Evolutionary conservation across 1,140 invertebrate genomes (phyloP).

Genomic region (Aphaenogaster ashmeadi): DNA sequence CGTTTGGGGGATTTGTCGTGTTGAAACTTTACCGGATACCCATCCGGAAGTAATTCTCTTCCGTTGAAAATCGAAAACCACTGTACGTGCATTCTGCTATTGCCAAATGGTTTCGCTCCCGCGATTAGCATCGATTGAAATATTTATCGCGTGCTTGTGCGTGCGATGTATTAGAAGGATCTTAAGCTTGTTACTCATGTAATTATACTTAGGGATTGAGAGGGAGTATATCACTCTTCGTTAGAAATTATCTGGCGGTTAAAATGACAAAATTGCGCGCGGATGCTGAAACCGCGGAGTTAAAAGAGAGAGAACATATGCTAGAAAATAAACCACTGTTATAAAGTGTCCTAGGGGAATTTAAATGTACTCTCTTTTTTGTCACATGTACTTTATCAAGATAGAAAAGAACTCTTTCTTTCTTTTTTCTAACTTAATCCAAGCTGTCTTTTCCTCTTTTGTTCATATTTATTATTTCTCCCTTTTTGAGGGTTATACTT

Average conservation of each 20-base stretch:
- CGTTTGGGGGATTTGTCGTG: conserved; percentile 28
- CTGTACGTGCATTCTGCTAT: neutral
- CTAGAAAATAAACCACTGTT: conserved; percentile 2
- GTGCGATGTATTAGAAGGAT: neutral
- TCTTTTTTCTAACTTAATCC: neutral
- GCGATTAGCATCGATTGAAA: neutral
- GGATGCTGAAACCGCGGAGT: neutral
- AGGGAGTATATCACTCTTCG: neutral
- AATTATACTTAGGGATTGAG: neutral
- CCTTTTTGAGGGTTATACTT: neutral
- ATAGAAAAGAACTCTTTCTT: neutral
- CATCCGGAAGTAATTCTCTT: neutral
- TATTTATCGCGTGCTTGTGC: neutral
- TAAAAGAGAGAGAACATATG: neutral
- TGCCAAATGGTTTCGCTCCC: neutral
- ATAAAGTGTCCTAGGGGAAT: neutral
- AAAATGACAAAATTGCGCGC: conserved; percentile 19
- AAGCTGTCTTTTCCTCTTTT: neutral
- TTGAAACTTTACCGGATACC: conserved; percentile 13
- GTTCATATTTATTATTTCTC: neutral
- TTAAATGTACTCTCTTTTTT: neutral
- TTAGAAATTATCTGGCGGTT: conserved; percentile 15
- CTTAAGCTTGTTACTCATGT: neutral
- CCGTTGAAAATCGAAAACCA: neutral
- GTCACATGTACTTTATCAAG: neutral